Percentiles rank a stretch among this genome's conserved stretches.
phyloP scores from a whole-genome alignment of 2,113 vertebrate species.

The Pomatorhinus ruficollis region DNA sequence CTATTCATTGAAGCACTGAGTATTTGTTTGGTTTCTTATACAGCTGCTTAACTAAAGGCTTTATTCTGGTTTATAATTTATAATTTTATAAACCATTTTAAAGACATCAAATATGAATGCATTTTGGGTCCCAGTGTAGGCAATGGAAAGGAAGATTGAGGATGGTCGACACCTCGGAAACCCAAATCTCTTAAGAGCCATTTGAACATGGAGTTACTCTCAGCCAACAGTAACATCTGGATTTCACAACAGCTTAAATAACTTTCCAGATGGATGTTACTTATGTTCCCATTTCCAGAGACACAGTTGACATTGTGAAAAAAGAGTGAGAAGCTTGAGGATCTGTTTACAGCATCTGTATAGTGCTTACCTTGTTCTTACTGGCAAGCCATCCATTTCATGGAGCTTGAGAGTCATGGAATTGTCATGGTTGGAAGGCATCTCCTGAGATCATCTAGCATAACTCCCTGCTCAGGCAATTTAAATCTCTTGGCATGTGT shows the following conservation, averaged over 20 bases:
- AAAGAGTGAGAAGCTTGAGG: background rate
- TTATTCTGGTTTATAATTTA: background rate
- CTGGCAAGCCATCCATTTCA: background rate
- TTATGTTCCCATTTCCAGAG: background rate
- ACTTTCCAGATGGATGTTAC: background rate
- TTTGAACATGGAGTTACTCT: background rate
- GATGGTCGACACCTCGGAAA: background rate
- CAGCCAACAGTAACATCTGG: background rate
- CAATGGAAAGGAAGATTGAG: background rate
- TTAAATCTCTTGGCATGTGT: background rate
- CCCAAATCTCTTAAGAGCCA: background rate
- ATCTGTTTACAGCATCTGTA: background rate
- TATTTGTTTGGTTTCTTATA: background rate
- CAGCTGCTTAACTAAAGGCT: background rate
- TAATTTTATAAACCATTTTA: background rate
- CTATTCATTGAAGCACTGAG: background rate
- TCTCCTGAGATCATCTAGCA: background rate
- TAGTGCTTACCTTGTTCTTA: background rate
- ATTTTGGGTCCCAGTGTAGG: background rate
- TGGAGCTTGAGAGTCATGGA: background rate
- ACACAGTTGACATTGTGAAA: background rate
- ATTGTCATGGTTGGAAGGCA: background rate
- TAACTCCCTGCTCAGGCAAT: background rate
- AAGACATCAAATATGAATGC: background rate
- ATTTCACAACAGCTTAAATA: background rate